Base-by-base conservation (phyloP, 2,888 invertebrate species). In the Ernsta delagoae region DNA sequence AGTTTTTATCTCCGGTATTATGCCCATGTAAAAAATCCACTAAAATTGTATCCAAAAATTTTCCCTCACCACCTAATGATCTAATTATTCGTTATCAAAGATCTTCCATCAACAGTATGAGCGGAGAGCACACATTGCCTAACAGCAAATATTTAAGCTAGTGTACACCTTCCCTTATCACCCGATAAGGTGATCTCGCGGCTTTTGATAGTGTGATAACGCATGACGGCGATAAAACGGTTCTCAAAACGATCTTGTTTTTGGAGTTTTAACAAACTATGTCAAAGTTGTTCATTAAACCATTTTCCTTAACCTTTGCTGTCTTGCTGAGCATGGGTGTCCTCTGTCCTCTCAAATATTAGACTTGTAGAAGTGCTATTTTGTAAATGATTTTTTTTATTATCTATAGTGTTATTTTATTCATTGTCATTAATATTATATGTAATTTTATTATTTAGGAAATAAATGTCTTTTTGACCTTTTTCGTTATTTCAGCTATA, bases 111-210 rank as follows among this genome's bases (percentile, higher is more conserved):
- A 60, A n/a, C 66, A 39, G 12, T 48, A 50, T 68, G 57, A 62
- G 57, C 62, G 41, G 34, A 50, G 31, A 62, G 63, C 50, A 62
- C 54, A 70, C 70, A 61, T 73, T 71, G 70, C 71, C 70, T 69
- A 70, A 73, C 53, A 24, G 59, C 50, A 65, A 70, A 70, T 67
- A 41, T 60, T 48, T 60, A 56, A 64, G 59, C 48, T 16, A 69
- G 62, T 61, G 48, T 50, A 50, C 45, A 45, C 48, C 48, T 50
- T 70, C 50, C 64, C 60, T 73, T 71, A 73, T 73, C 73, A 57
- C 50, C 1, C 12, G 71, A 73, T 73, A 73, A 65, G 36, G 59
- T 67, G 71, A 71, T 73, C 73, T 73, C 56, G 59, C n/a, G 43
- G 69, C 12, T 65, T 56, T 48, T 71, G 70, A 73, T 72, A 73